Evolutionary conservation across 2,797 vertebrate species (phyloP), one percentile per base, ranked within the genome.

Genomic region (Alauda arvensis): DNA sequence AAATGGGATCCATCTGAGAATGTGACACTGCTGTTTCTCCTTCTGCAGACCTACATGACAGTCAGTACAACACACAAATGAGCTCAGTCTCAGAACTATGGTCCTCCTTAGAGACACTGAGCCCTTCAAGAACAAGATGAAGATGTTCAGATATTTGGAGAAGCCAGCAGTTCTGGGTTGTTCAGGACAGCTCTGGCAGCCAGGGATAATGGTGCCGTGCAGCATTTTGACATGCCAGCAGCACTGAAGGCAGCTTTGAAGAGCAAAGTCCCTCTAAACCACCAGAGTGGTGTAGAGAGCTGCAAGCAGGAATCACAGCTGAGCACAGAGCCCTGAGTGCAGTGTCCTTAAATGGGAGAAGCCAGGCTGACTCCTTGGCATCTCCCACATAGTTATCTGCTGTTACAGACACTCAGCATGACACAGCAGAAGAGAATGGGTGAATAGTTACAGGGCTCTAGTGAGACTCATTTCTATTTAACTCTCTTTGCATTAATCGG

Each of bases 221-320:
- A 40, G 59, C 42, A 62, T 72, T 78, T 42, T 81, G 59, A 40
- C 25, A 20, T 26, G 16, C 48, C 0, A 1, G 79, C 51, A 85
- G 62, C 72, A 37, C 1, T n/a, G 71, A 60, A 89, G 49, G 62
- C 48, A 14, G 23, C 26, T 66, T 72, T 69, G 76, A 85, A 85
- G 51, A 90, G 69, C 45, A 49, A 80, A 92, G 76, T 91, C 39
- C 56, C 42, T 90, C 63, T 77, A 60, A 84, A 77, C 92, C 91
- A 92, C 59, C 90, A 93, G 92, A 91, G 90, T 91, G 88, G 91
- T 93, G 89, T 93, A 94, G 89, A 92, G 93, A 94, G 91, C 91
- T 93, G 69, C 66, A 87, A 92, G 76, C 31, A 18, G 52, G 79
- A 89, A 71, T 88, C 59, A 62, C 37, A 66, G 14, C 16, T 11